Conservation (phyloP, 2,888 invertebrate genomes). For the Saturnia japonica region DNA sequence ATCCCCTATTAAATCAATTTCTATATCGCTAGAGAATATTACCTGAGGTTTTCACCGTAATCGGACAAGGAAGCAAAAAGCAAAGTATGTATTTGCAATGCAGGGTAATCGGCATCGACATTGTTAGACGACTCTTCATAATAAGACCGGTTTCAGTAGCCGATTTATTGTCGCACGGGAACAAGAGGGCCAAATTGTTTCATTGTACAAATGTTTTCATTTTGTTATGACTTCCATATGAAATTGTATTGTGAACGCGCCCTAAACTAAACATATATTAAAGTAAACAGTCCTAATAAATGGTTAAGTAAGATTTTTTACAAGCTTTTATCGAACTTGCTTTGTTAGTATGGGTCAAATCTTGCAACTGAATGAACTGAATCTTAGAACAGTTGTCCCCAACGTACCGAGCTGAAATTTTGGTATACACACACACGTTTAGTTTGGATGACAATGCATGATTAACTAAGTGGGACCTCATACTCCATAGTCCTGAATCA, state of each 20-base stretch:
- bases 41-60: background rate
- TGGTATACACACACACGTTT: too few species aligned
- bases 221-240: background rate
- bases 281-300: background rate
- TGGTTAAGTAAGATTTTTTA: background rate
- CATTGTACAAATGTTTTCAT: slow-evolving; percentile 10
- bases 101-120: slow-evolving; percentile 50
- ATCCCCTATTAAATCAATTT: too few species aligned
- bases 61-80: background rate
- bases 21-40: too few species aligned
- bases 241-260: background rate
- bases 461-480: too few species aligned
- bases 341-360: too few species aligned
- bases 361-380: too few species aligned
- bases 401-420: too few species aligned
- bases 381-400: too few species aligned
- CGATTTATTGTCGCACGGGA: slow-evolving; percentile 28
- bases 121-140: slow-evolving; percentile 55
- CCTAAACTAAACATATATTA: background rate
- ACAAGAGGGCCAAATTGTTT: slow-evolving; percentile 20
- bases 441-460: too few species aligned
- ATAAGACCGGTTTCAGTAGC: slow-evolving; percentile 40
- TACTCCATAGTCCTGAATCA: too few species aligned
- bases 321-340: too few species aligned
- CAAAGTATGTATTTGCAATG: background rate